Evolutionary conservation across 2,113 vertebrate species (phyloP).

Genomic region (Nothobranchius furzeri): DNA sequence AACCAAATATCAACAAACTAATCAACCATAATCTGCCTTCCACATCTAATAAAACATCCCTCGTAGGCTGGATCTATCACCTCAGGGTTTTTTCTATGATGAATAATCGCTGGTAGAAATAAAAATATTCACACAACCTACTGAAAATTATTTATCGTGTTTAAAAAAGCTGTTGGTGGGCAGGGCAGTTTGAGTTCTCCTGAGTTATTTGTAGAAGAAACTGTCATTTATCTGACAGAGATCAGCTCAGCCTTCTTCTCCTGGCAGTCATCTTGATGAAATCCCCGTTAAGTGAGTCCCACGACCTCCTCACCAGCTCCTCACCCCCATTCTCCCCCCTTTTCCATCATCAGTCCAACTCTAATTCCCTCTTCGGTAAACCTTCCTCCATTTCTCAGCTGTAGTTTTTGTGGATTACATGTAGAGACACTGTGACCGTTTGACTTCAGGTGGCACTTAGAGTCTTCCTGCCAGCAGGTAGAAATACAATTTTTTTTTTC

Average conservation of each 20-base stretch:
- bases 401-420: slow-evolving; percentile 46
- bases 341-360: slow-evolving; percentile 43
- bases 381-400: slow-evolving; percentile 45
- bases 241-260: slow-evolving; percentile 63
- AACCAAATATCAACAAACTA: slow-evolving; percentile 4
- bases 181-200: slow-evolving; percentile 47
- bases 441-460: neutral
- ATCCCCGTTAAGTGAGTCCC: slow-evolving; percentile 52
- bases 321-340: slow-evolving; percentile 25
- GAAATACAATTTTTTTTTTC: neutral
- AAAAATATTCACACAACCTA: no score
- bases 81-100: neutral
- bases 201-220: slow-evolving; percentile 64
- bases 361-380: slow-evolving; percentile 57
- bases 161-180: neutral
- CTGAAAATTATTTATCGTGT: no score
- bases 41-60: neutral
- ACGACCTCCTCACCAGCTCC: slow-evolving; percentile 33
- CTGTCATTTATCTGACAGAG: slow-evolving; percentile 72
- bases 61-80: neutral
- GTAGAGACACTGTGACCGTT: slow-evolving; percentile 5
- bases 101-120: no score
- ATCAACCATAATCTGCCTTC: neutral
- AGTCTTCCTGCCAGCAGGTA: neutral
- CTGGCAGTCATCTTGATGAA: slow-evolving; percentile 72